phyloP scores from a whole-genome alignment of 2,888 invertebrate genomes.

The Heliconius charithonia region DNA sequence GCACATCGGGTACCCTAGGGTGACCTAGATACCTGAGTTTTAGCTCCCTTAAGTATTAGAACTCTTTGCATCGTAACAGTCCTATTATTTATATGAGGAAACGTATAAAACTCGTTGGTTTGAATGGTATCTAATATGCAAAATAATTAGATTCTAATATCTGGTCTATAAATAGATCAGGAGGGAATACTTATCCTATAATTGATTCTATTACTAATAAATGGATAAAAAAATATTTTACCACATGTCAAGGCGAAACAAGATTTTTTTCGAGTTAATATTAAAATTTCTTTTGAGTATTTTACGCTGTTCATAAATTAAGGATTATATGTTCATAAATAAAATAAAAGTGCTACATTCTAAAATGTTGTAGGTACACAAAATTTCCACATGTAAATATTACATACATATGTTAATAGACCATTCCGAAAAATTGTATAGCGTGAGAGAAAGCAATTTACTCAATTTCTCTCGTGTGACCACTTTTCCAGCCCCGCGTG shows the following conservation, averaged over 20 bases:
- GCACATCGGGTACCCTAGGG: neutral
- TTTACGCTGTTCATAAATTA: neutral
- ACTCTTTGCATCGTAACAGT: neutral
- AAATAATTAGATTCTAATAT: no score
- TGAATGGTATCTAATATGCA: no score
- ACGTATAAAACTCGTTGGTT: no score
- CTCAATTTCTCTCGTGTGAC: constrained; percentile 45
- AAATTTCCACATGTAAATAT: constrained; percentile 10
- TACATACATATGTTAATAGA: constrained; percentile 3
- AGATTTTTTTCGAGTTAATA: no score
- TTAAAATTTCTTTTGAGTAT: neutral
- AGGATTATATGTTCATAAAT: neutral
- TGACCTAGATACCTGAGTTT: neutral
- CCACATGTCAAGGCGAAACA: no score
- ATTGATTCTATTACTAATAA: no score
- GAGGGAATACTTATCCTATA: no score
- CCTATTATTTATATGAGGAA: no score
- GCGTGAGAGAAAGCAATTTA: constrained; percentile 42
- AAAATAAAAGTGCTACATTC: neutral
- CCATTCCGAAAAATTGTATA: constrained; percentile 10
- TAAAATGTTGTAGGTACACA: neutral
- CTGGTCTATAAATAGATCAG: no score
- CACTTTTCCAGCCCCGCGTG: constrained; percentile 45
- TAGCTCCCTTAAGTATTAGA: neutral
- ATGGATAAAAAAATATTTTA: no score